Evolutionary conservation across 1,140 invertebrate species (phyloP).

Genomic region (Pygmarrhopalites habei): DNA sequence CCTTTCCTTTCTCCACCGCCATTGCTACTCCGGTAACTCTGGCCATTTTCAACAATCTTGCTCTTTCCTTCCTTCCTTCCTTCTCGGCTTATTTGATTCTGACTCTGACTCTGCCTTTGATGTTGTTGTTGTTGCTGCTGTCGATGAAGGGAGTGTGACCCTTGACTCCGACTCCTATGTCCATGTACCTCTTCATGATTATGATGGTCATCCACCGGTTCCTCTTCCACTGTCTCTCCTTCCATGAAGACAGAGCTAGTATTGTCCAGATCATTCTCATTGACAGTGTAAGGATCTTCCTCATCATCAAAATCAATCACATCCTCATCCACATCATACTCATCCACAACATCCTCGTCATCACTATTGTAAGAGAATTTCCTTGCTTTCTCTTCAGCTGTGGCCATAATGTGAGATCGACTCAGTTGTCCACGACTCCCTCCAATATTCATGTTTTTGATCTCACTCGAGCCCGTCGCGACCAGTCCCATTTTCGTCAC

Average conservation of each 20-base stretch:
- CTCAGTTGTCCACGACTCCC: no score
- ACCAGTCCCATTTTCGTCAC: no score
- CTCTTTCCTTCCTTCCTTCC: no score
- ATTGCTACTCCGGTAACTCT: no score
- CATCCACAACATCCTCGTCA: constrained; percentile 43
- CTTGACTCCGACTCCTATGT: background rate
- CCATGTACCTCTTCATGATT: constrained; percentile 1
- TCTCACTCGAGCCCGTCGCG: no score
- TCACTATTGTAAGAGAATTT: constrained; percentile 42
- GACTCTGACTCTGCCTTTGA: no score
- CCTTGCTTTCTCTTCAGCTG: constrained; percentile 1
- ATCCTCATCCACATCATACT: constrained; percentile 40
- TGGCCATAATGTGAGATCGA: constrained; percentile 42
- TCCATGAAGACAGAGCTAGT: constrained; percentile 41
- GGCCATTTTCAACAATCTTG: no score
- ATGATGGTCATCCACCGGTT: background rate
- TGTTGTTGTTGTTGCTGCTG: background rate
- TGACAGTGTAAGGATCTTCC: constrained; percentile 35
- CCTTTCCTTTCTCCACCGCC: background rate
- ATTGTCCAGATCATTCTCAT: constrained; percentile 30
- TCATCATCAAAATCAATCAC: constrained; percentile 43
- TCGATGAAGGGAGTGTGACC: background rate
- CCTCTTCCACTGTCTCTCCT: constrained; percentile 43
- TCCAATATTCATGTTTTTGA: background rate
- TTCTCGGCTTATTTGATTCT: no score